Percentiles rank a stretch among this genome's conserved stretches.
Conservation (phyloP, 2,797 vertebrate genomes). For the Pristis pectinata region DNA sequence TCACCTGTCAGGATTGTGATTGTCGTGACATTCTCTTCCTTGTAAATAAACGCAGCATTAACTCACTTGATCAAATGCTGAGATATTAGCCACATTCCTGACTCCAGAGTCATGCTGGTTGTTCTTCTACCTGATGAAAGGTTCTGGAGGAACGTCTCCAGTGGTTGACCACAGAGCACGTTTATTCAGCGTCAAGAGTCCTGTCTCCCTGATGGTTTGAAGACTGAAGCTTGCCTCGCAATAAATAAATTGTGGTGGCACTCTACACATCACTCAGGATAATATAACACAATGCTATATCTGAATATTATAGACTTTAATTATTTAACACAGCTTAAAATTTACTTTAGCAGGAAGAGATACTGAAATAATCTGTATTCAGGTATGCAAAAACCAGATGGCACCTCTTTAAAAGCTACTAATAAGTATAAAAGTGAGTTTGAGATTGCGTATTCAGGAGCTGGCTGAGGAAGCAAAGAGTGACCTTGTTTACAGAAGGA, state of each 20-base stretch:
- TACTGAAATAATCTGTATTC: background rate
- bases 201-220: background rate
- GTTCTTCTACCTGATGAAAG: too few species aligned
- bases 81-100: too few species aligned
- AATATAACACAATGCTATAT: background rate
- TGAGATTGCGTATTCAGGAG: background rate
- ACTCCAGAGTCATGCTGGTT: too few species aligned
- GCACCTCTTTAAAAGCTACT: background rate
- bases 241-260: too few species aligned
- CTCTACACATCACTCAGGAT: background rate
- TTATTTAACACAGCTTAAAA: background rate
- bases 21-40: background rate
- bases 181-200: background rate
- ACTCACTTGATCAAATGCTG: too few species aligned
- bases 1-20: too few species aligned
- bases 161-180: background rate
- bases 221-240: too few species aligned
- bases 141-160: background rate
- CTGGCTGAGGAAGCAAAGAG: background rate
- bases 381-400: background rate
- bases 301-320: background rate
- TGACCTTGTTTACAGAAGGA: background rate
- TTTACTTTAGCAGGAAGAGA: background rate
- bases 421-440: slow-evolving; percentile 12
- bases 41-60: background rate